Evolutionary conservation across 2,113 vertebrate species (phyloP).

Genomic region (Elgaria multicarinata): DNA sequence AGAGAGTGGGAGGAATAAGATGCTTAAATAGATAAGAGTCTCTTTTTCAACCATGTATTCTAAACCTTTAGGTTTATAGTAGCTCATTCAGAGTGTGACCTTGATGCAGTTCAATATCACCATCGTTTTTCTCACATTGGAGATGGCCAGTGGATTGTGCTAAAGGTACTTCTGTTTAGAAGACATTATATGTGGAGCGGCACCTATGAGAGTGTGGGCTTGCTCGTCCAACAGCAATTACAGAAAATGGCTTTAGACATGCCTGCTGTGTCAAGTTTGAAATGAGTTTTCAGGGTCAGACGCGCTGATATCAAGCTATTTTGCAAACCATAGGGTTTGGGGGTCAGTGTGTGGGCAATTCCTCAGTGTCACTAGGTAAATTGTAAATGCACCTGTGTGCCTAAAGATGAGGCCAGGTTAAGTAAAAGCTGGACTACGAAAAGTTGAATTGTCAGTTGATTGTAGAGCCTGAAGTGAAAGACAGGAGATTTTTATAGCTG

Average conservation of each 20-base stretch:
- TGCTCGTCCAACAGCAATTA: neutral
- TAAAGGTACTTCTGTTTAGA: neutral
- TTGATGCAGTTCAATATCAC: neutral
- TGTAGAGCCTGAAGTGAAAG: neutral
- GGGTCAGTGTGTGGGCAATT: neutral
- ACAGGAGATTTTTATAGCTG: neutral
- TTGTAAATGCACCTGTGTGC: neutral
- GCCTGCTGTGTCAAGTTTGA: neutral
- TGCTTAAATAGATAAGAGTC: neutral
- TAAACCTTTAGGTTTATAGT: conserved; percentile 1
- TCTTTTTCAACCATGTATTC: conserved; percentile 16
- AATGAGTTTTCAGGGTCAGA: conserved; percentile 35
- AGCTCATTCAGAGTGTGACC: neutral
- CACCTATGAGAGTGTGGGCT: neutral
- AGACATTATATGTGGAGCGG: neutral
- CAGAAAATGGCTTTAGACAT: neutral
- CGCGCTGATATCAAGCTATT: neutral
- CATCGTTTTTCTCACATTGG: neutral
- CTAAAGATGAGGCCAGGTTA: neutral
- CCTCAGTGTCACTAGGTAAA: neutral
- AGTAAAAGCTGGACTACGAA: neutral
- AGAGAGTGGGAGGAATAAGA: neutral
- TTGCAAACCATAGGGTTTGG: neutral
- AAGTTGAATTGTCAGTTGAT: neutral
- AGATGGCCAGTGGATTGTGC: neutral